phyloP scores from a whole-genome alignment of 2,888 invertebrate genomes.

The Nemotelus nigrinus region DNA sequence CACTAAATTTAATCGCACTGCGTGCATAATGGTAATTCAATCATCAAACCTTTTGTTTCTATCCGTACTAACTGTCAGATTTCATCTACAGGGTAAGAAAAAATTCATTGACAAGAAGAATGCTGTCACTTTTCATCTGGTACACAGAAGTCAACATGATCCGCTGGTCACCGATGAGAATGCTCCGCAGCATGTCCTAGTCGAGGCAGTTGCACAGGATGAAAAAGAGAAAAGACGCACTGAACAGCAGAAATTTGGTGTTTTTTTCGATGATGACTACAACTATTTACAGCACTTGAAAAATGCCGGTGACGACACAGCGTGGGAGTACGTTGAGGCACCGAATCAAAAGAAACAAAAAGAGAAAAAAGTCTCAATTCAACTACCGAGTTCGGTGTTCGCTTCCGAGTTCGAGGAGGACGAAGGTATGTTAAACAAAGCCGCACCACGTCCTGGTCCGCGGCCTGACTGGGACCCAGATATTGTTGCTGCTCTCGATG shows the following conservation, averaged over 20 bases:
- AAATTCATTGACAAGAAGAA: slow-evolving; percentile 90
- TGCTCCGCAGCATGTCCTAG: slow-evolving; percentile 87
- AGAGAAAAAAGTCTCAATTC: slow-evolving; percentile 60
- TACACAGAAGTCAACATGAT: slow-evolving; percentile 94
- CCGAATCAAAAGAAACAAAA: slow-evolving; percentile 59
- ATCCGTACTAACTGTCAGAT: too few species aligned
- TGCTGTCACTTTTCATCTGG: slow-evolving; percentile 89
- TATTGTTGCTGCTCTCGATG: slow-evolving; percentile 90
- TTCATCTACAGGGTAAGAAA: slow-evolving; percentile 57
- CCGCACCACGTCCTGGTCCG: slow-evolving; percentile 65
- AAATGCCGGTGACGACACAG: slow-evolving; percentile 59
- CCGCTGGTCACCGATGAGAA: slow-evolving; percentile 88
- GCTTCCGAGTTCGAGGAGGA: slow-evolving; percentile 87
- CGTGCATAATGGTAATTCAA: too few species aligned
- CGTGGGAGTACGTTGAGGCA: slow-evolving; percentile 64
- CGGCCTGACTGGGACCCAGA: slow-evolving; percentile 89
- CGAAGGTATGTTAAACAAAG: slow-evolving; percentile 70
- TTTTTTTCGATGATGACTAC: slow-evolving; percentile 94
- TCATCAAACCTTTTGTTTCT: too few species aligned
- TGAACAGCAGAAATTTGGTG: slow-evolving; percentile 86
- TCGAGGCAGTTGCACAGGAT: slow-evolving; percentile 65
- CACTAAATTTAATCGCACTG: too few species aligned
- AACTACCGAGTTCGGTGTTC: slow-evolving; percentile 88
- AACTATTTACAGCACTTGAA: slow-evolving; percentile 91
- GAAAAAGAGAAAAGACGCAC: slow-evolving; percentile 70